Conservation (phyloP, 2,888 invertebrate species). For the Eledone cirrhosa region DNA sequence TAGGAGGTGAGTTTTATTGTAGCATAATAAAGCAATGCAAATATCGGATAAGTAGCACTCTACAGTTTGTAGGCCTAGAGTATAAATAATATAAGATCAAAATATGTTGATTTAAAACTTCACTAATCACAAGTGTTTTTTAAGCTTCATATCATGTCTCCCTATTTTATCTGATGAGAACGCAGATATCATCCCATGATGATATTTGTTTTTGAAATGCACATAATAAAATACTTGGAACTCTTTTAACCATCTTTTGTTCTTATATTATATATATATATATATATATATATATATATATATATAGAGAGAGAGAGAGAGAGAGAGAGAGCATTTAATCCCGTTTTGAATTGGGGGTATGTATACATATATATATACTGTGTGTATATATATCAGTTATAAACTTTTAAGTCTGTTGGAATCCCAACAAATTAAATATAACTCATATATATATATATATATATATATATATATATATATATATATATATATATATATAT, state of each 20-base stretch:
- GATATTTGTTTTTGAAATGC: too few species aligned
- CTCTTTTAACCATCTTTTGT: too few species aligned
- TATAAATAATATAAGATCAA: neutral
- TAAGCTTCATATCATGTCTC: too few species aligned
- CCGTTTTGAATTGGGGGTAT: neutral
- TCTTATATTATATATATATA: constrained; percentile 1
- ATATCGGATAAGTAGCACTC: too few species aligned
- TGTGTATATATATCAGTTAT: constrained; percentile 6
- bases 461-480: neutral
- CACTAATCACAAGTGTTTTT: too few species aligned
- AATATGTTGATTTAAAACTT: neutral
- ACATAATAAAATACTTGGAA: too few species aligned
- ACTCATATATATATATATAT: neutral
- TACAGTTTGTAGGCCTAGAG: neutral
- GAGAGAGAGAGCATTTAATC: neutral
- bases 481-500: neutral
- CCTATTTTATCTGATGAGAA: too few species aligned
- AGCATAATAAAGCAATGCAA: too few species aligned
- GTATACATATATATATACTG: neutral
- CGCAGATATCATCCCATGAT: too few species aligned
- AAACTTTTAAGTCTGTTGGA: neutral
- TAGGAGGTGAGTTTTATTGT: too few species aligned
- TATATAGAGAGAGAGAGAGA: neutral
- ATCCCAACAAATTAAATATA: neutral
- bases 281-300: neutral